Conservation (phyloP, 2,113 vertebrate species). For the Brachyhypopomus occidentalis region DNA sequence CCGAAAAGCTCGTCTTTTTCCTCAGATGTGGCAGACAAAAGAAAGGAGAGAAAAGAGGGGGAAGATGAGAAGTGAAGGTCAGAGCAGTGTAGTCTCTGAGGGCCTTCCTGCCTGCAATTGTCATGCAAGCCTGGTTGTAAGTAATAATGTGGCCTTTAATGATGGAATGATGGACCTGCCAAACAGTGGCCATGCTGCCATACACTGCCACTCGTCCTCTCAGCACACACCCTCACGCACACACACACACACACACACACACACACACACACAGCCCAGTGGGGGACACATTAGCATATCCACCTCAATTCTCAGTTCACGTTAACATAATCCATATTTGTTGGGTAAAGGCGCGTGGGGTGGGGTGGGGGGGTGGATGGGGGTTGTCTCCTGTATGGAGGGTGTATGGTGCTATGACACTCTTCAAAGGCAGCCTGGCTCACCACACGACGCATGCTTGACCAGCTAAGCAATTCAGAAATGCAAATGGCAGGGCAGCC, state of each 20-base stretch:
- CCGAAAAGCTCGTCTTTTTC: slow-evolving; percentile 57
- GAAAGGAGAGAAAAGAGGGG: slow-evolving; percentile 7
- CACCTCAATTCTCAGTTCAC: slow-evolving; percentile 94
- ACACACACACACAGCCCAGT: slow-evolving; percentile 76
- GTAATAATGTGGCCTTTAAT: slow-evolving; percentile 99
- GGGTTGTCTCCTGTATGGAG: slow-evolving; percentile 74
- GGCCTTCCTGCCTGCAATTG: slow-evolving; percentile 85
- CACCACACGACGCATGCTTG: slow-evolving; percentile 88
- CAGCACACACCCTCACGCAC: background rate
- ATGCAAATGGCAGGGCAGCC: slow-evolving; percentile 86
- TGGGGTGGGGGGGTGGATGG: slow-evolving; percentile 52
- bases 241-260: slow-evolving; percentile 25
- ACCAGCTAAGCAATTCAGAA: slow-evolving; percentile 95
- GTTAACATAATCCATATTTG: slow-evolving; percentile 99
- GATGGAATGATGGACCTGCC: slow-evolving; percentile 99
- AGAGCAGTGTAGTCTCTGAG: slow-evolving; percentile 69
- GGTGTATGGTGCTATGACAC: slow-evolving; percentile 90
- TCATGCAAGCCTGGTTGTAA: slow-evolving; percentile 96
- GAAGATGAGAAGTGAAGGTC: slow-evolving; percentile 66
- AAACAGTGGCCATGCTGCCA: slow-evolving; percentile 89
- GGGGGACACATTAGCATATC: slow-evolving; percentile 99
- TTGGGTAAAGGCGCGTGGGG: slow-evolving; percentile 94
- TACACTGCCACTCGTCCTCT: slow-evolving; percentile 85
- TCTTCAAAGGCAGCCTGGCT: slow-evolving; percentile 80
- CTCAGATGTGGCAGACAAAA: slow-evolving; percentile 59